Conservation (phyloP, 2,113 vertebrate genomes). For the Otocyon megalotis region DNA sequence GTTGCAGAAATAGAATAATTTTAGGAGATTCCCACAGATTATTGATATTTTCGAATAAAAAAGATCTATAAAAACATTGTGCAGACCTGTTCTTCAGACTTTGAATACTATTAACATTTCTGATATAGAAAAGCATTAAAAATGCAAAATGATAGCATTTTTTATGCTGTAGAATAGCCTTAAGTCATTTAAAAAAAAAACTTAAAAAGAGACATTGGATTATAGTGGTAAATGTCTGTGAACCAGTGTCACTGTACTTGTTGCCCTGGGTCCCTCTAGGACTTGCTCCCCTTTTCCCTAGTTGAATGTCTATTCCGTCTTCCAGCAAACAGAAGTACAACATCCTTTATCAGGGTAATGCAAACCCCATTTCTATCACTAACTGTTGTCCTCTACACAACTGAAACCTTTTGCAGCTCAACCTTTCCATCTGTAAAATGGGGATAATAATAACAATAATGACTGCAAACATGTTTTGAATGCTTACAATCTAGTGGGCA, state of each 20-base stretch:
- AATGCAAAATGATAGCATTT: neutral
- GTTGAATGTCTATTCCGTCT: neutral
- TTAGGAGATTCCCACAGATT: neutral
- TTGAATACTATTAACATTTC: neutral
- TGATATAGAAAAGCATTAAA: constrained; percentile 24
- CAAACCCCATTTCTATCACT: neutral
- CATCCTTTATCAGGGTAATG: neutral
- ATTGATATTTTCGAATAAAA: neutral
- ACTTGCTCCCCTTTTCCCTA: neutral
- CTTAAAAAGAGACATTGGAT: neutral
- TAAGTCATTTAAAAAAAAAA: neutral
- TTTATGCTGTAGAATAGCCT: neutral
- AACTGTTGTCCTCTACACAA: neutral
- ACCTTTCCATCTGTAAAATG: neutral
- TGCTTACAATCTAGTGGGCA: neutral
- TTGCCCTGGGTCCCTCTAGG: neutral
- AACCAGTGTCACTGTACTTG: neutral
- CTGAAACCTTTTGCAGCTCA: neutral
- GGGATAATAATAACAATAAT: neutral
- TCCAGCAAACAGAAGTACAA: neutral
- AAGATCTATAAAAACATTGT: neutral
- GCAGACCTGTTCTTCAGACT: neutral
- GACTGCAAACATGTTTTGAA: neutral
- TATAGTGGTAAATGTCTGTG: neutral
- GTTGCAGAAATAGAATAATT: neutral